Percentiles rank a stretch among this genome's conserved stretches.
Conservation (phyloP, 1,140 invertebrate genomes). For the Euschistus heros region DNA sequence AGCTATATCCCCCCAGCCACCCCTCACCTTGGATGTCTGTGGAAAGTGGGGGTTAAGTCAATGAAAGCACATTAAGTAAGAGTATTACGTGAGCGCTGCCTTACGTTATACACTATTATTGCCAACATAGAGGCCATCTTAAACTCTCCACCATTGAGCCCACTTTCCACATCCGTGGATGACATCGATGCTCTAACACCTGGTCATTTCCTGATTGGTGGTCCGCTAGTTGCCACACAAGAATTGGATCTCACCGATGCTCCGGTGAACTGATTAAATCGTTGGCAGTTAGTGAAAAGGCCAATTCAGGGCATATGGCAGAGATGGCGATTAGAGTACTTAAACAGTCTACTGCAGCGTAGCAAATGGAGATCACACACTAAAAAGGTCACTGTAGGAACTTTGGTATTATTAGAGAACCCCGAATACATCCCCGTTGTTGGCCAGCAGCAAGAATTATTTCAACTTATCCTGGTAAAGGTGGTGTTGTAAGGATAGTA, state of each 20-base stretch:
- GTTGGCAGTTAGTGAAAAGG: slow-evolving; percentile 29
- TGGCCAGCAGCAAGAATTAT: slow-evolving; percentile 30
- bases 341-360: too few relatives aligned
- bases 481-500: too few relatives aligned
- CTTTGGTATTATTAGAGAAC: slow-evolving; percentile 28
- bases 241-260: too few relatives aligned
- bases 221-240: slow-evolving; percentile 25
- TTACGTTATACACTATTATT: slow-evolving; percentile 26
- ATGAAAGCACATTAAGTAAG: slow-evolving; percentile 32
- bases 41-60: slow-evolving; percentile 34
- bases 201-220: too few relatives aligned
- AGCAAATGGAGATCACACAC: too few relatives aligned
- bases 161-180: too few relatives aligned
- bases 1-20: slow-evolving; percentile 31
- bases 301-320: slow-evolving; percentile 32
- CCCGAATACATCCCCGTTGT: slow-evolving; percentile 6
- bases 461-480: slow-evolving; percentile 27
- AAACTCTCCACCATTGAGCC: too few relatives aligned
- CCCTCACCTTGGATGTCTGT: slow-evolving; percentile 34
- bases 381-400: slow-evolving; percentile 26
- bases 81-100: slow-evolving; percentile 20
- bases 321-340: slow-evolving; percentile 32
- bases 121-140: too few relatives aligned
- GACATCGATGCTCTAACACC: too few relatives aligned
- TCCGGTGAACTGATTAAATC: slow-evolving; percentile 27